Evolutionary conservation across 2,888 invertebrate species (phyloP).

Genomic region (Drosophila gaucha): DNA sequence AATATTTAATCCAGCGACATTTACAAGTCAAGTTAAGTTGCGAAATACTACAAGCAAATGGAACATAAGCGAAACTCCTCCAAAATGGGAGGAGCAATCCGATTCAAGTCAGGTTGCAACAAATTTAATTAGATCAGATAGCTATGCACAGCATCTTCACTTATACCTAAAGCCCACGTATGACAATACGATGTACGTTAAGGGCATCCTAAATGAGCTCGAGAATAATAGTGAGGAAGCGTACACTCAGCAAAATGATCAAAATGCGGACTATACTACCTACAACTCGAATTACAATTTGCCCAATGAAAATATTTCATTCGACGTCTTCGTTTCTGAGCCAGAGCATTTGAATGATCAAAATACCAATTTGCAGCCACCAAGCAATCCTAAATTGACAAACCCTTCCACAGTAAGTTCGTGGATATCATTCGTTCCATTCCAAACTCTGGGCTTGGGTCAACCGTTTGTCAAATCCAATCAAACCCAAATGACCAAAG

Average conservation of each 20-base stretch:
- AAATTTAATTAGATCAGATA: constrained; percentile 1
- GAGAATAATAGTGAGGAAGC: constrained; percentile 1
- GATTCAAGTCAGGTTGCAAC: constrained; percentile 7
- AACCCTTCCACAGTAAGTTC: not conserved
- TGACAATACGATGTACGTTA: too few relatives aligned
- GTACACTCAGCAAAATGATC: constrained; percentile 20
- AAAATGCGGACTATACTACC: constrained; percentile 37
- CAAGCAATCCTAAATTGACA: not conserved
- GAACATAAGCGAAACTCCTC: not conserved
- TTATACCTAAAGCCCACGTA: not conserved
- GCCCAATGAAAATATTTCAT: not conserved
- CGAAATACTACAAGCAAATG: not conserved
- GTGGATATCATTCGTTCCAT: not conserved
- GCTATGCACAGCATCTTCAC: not conserved
- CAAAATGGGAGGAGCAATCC: constrained; percentile 3
- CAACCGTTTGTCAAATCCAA: constrained; percentile 27
- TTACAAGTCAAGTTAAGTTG: not conserved
- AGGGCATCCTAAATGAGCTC: not conserved
- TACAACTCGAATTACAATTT: constrained; percentile 14
- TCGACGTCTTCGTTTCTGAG: not conserved
- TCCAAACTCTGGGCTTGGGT: constrained; percentile 1
- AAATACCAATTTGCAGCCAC: not conserved
- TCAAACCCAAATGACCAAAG: not conserved
- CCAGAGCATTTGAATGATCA: not conserved
- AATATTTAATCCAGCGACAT: not conserved